Conservation (phyloP, 2,888 invertebrate genomes). For the Argyresthia albistria region DNA sequence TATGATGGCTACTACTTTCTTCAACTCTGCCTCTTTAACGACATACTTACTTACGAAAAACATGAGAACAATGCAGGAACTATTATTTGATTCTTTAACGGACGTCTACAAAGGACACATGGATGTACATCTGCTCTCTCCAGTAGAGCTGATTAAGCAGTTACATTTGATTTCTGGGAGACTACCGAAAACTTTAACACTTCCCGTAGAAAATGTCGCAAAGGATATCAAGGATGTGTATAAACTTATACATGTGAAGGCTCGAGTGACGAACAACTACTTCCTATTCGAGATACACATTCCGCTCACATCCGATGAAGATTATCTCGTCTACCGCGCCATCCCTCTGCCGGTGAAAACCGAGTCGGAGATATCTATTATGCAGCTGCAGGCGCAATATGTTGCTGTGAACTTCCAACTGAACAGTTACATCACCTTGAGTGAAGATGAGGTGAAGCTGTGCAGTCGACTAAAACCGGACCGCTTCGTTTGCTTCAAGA, state of each 20-base stretch:
- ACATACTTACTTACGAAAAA: constrained; percentile 7
- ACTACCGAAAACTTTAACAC: not conserved
- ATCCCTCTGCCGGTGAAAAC: not conserved
- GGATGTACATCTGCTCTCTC: not conserved
- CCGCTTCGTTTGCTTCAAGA: too few species aligned
- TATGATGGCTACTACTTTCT: constrained; percentile 7
- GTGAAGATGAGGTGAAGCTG: not conserved
- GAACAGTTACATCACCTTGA: not conserved
- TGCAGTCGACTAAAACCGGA: too few species aligned
- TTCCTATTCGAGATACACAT: not conserved
- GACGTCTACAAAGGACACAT: not conserved
- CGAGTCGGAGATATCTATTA: too few species aligned
- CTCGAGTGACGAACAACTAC: not conserved
- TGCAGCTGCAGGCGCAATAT: not conserved
- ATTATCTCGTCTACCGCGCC: not conserved
- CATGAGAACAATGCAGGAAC: constrained; percentile 10
- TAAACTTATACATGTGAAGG: not conserved
- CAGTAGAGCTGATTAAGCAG: not conserved
- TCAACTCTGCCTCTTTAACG: constrained; percentile 7
- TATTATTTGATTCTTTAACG: constrained; percentile 1
- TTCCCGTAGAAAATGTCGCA: not conserved
- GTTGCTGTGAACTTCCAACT: not conserved
- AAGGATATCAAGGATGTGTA: not conserved
- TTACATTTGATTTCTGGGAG: not conserved
- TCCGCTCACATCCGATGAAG: not conserved